Percentiles rank a stretch among this genome's conserved stretches.
Conservation (phyloP, 2,888 invertebrate species). For the Rhingia campestris region DNA sequence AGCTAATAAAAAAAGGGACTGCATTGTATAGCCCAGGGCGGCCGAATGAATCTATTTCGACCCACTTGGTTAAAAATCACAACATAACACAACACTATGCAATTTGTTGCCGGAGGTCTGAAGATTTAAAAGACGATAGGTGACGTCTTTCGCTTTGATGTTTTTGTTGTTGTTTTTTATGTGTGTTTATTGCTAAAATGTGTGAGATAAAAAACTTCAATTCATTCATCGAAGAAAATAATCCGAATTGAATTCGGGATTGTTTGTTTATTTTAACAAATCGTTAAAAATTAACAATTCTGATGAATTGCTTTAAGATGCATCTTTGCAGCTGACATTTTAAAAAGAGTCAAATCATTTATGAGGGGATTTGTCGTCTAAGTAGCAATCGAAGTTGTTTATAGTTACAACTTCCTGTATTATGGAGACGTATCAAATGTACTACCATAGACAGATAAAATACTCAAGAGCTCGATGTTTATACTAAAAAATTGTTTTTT, state of each 20-base stretch:
- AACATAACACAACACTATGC: conserved; percentile 25
- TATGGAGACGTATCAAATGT: too few relatives aligned
- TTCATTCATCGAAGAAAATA: conserved; percentile 27
- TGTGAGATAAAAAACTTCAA: conserved; percentile 29
- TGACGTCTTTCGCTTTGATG: conserved; percentile 52
- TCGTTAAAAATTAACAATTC: conserved; percentile 9
- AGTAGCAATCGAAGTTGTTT: too few relatives aligned
- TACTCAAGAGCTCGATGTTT: too few relatives aligned
- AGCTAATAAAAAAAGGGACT: conserved; percentile 44
- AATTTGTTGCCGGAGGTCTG: conserved; percentile 51
- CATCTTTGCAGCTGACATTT: conserved; percentile 4
- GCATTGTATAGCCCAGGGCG: conserved; percentile 36
- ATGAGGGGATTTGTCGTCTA: not conserved
- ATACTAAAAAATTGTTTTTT: too few relatives aligned
- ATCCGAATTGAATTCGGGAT: conserved; percentile 46
- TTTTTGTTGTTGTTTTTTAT: conserved; percentile 45
- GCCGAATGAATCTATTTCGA: conserved; percentile 48
- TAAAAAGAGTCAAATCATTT: not conserved
- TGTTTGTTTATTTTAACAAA: conserved; percentile 40
- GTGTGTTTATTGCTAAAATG: conserved; percentile 18
- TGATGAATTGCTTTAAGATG: conserved; percentile 11
- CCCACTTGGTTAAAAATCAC: conserved; percentile 65
- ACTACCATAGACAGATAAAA: too few relatives aligned
- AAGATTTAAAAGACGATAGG: conserved; percentile 27
- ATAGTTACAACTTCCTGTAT: too few relatives aligned